Conservation (phyloP, 2,888 invertebrate species). For the Scaptomyza tumidula region DNA sequence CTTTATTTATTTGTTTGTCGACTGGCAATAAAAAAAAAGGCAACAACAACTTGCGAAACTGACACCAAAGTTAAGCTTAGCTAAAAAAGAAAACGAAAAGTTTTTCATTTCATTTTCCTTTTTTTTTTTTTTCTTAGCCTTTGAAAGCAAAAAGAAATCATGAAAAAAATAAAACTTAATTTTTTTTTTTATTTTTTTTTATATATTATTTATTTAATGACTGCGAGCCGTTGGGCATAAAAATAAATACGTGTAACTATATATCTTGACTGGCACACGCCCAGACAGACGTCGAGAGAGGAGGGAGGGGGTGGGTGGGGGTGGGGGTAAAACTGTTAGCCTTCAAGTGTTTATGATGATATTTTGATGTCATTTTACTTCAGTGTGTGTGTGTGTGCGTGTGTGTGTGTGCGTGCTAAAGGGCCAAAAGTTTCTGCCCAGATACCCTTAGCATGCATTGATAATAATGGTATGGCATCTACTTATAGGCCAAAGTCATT, state of each 20-base stretch:
- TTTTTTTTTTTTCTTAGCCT: constrained; percentile 52
- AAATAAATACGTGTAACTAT: constrained; percentile 17
- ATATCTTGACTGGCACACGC: constrained; percentile 42
- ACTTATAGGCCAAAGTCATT: constrained; percentile 23
- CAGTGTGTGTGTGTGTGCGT: too few relatives aligned
- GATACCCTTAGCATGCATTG: constrained; percentile 51
- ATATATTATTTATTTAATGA: constrained; percentile 75
- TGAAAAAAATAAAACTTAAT: constrained; percentile 45
- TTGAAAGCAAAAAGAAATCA: constrained; percentile 33
- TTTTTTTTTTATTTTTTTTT: constrained; percentile 64
- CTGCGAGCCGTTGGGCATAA: constrained; percentile 23
- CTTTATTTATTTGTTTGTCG: constrained; percentile 67
- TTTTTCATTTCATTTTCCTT: constrained; percentile 27
- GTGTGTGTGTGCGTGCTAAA: constrained; percentile 13
- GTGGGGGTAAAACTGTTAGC: constrained; percentile 6
- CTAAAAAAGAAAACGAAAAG: constrained; percentile 27
- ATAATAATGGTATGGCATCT: constrained; percentile 52
- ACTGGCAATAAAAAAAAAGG: constrained; percentile 18
- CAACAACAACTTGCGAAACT: constrained; percentile 27
- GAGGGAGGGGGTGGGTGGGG: not conserved
- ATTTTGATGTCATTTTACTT: constrained; percentile 74
- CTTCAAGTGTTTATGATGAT: constrained; percentile 79
- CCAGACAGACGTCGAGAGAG: constrained; percentile 26
- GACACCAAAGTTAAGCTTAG: constrained; percentile 20
- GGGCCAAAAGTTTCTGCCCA: constrained; percentile 55